Percentiles rank a stretch among this genome's conserved stretches.
These are phyloP conservation scores for Cephus sareptanus DNA, from an alignment of 2,888 invertebrate genomes.

Conservation along the genomic window DNA sequence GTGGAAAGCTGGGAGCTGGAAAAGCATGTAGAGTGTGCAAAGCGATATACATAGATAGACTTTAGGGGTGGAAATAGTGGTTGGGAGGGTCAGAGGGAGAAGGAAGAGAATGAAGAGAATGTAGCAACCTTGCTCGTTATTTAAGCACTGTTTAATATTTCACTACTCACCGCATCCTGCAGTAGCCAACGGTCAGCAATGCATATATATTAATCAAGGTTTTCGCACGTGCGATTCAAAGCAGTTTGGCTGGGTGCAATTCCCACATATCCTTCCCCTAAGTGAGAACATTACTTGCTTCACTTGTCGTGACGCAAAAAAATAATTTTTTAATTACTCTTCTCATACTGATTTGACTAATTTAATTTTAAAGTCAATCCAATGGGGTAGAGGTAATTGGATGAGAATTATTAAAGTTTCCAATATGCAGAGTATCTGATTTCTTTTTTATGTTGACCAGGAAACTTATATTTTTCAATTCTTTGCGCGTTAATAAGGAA, in stretches of 20 bases:
- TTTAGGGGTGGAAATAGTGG: neutral
- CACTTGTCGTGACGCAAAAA: neutral
- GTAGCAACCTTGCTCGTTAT: slow-evolving; percentile 13
- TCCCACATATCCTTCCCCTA: neutral
- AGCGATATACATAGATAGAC: neutral
- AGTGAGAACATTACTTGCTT: neutral
- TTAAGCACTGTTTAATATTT: slow-evolving; percentile 22
- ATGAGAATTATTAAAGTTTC: no score
- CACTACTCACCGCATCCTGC: slow-evolving; percentile 4
- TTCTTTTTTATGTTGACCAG: no score
- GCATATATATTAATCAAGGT: neutral
- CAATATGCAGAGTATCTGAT: no score
- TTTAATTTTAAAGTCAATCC: no score
- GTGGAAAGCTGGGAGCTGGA: neutral
- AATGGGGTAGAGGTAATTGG: no score
- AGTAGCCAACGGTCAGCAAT: neutral
- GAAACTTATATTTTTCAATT: no score
- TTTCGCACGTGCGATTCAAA: slow-evolving; percentile 3
- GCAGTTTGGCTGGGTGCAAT: neutral
- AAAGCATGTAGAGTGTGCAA: neutral
- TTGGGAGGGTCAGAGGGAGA: neutral
- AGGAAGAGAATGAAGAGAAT: neutral
- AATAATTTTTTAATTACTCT: no score
- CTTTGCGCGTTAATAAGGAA: no score
- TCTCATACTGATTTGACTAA: no score